Evolutionary conservation across 2,888 invertebrate genomes (phyloP), one percentile per base, ranked within the genome.

Genomic region (Oligia strigilis): DNA sequence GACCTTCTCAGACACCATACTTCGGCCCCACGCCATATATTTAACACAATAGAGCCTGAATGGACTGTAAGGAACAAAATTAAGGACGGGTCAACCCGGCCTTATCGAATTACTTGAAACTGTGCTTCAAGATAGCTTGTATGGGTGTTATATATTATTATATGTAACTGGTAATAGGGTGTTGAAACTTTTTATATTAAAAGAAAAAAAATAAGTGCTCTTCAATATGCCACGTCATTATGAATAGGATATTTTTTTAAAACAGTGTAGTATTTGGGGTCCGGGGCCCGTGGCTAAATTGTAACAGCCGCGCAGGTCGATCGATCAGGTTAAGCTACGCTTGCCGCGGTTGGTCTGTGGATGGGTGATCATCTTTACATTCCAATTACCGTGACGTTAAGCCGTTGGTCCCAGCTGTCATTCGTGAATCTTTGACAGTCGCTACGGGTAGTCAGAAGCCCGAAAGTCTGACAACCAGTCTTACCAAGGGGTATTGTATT

Each of bases 1-100:
- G 36, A 77, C 82, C 65, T 73, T 66, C 69, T 73, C 55, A 62
- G 70, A 69, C 36, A 4, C 43, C 66, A 46, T 65, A 52, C 23
- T 64, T 71, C 49, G 71, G 49, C 23, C 43, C 72, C 72, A 4
- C 65, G 40, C 66, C 11, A 70, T 87, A 73, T 66, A 84, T 84
- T 77, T 80, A 87, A 89, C 52, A 88, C 88, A 88, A 88, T 88
- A 81, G 81, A 69, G 60, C 17, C 69, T 80, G 88, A 86, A 84
- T 83, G 82, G 82, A 78, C 77, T 82, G 46, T 64, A 11, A 58
- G 80, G 67, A 80, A 81, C 72, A 77, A 80, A 80, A 87, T 88
- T 88, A 88, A 58, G 71, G 75, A 60, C 46, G 71, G 86, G 72
- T 74, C 78, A 80, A 66, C 78, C 80, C 66, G 23, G 40, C 52